phyloP scores from a whole-genome alignment of 2,888 invertebrate genomes.

The Drosophila gaucha region DNA sequence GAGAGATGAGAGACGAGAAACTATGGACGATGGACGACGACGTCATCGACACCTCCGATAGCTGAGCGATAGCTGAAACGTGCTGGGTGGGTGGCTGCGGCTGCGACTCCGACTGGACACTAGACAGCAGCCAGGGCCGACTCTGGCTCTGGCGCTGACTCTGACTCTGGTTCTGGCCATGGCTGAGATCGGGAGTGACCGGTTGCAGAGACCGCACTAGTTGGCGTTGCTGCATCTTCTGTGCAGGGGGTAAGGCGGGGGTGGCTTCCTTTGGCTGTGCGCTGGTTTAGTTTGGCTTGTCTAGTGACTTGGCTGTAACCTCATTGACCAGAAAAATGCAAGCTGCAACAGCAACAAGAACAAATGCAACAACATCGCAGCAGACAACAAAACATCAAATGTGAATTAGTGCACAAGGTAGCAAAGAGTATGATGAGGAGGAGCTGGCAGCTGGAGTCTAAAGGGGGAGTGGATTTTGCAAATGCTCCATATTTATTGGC shows the following conservation, averaged over 20 bases:
- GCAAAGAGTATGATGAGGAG: conserved; percentile 39
- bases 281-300: conserved; percentile 67
- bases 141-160: background rate
- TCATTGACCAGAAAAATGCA: conserved; percentile 82
- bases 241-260: conserved; percentile 10
- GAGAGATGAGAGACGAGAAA: conserved; percentile 10
- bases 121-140: conserved; percentile 1
- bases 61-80: conserved; percentile 59
- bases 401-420: conserved; percentile 80
- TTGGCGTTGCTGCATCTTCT: conserved; percentile 50
- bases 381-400: conserved; percentile 81
- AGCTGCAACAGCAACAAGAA: conserved; percentile 58
- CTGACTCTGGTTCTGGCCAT: background rate
- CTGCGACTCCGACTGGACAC: conserved; percentile 23
- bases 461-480: conserved; percentile 41
- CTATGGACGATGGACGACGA: conserved; percentile 48
- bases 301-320: conserved; percentile 80
- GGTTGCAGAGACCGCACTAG: conserved; percentile 58
- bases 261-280: conserved; percentile 17
- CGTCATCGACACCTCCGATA: conserved; percentile 81
- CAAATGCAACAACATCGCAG: conserved; percentile 53
- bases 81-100: conserved; percentile 69
- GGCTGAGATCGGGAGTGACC: conserved; percentile 38
- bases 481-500: conserved; percentile 80
- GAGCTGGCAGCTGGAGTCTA: background rate